Evolutionary conservation across 37 sponge, comb jelly and placozoan genomes (phyloP), one percentile per base, ranked within the genome.

Genomic region (Eunapius fragilis): DNA sequence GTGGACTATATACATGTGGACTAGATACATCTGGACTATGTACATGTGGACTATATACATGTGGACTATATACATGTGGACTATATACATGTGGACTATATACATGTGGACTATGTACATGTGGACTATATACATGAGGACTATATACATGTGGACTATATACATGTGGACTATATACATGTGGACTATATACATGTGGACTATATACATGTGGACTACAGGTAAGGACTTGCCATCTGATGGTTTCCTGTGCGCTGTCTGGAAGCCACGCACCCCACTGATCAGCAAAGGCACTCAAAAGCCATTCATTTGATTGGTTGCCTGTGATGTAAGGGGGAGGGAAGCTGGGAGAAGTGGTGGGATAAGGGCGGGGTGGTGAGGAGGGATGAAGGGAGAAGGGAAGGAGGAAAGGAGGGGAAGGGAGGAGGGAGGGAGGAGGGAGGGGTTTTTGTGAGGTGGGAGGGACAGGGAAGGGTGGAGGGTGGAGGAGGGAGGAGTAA

Each of bases 251-350:
- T 19, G 47, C 34, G 23, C 32, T 74, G 58, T 76, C n/a, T 31
- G 28, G 49, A 26, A 69, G 75, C 97, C 97, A 96, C 0, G 47
- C 37, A 27, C 76, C 36, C 93, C 94, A 96, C 35, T 83, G 28
- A 37, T 88, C 75, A 27, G 80, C 69, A 9, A 84, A 78, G 34
- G 87, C 82, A 50, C 90, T 77, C 67, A 89, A 72, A 37, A 96
- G 83, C 97, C 97, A 96, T 27, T 84, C 70, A 33, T 87, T 78
- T 25, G 94, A 94, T 26, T 89, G 67, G 19, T 87, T 81, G 0
- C 89, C 93, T 2, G 85, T 96, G 17, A 92, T 75, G 37, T 81
- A 89, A 3, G 87, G 88, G 24, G 97, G 97, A 37, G 97, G 94
- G 75, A 94, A 96, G 69, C 95, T 86, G 47, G 50, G 41, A 2